These are phyloP conservation scores for Apis cerana DNA, from an alignment of 1,140 invertebrate species.

Conservation along the genomic window DNA sequence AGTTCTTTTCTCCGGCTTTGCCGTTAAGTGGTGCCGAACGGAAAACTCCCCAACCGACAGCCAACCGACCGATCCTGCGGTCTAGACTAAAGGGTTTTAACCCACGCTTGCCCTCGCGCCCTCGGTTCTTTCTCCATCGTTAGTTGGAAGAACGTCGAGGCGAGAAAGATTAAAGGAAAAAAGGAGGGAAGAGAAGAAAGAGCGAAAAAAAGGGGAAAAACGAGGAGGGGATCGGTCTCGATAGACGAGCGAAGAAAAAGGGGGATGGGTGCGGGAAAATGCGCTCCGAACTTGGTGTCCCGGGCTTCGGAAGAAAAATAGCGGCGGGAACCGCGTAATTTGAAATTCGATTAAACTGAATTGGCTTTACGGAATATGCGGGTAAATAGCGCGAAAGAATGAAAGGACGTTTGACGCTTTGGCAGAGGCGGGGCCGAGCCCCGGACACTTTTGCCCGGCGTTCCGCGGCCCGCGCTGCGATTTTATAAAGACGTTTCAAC, in stretches of 20 bases:
- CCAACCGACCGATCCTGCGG: slow-evolving; percentile 62
- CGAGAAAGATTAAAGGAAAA: slow-evolving; percentile 60
- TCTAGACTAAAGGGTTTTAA: slow-evolving; percentile 79
- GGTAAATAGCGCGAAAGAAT: slow-evolving; percentile 26
- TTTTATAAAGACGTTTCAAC: slow-evolving; percentile 42
- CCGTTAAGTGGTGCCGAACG: slow-evolving; percentile 72
- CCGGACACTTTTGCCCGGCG: too few relatives aligned
- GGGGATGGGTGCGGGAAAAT: neutral
- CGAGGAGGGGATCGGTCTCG: slow-evolving; percentile 11
- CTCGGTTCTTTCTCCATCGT: slow-evolving; percentile 28
- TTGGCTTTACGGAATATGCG: slow-evolving; percentile 25
- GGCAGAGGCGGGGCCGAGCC: neutral
- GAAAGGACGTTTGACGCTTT: slow-evolving; percentile 10
- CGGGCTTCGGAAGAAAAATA: slow-evolving; percentile 42
- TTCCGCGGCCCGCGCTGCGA: neutral
- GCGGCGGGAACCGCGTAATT: slow-evolving; percentile 39
- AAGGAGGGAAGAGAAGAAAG: slow-evolving; percentile 10
- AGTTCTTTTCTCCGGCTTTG: slow-evolving; percentile 67
- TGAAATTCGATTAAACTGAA: slow-evolving; percentile 47
- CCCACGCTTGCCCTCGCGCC: slow-evolving; percentile 49
- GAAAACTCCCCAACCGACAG: slow-evolving; percentile 67
- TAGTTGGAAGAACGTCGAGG: slow-evolving; percentile 46
- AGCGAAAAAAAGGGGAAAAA: slow-evolving; percentile 6
- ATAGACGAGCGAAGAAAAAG: neutral
- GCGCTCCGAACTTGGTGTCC: slow-evolving; percentile 22